These are phyloP conservation scores for Alligator sinensis DNA, from an alignment of 2,113 vertebrate species.

Conservation along the genomic window DNA sequence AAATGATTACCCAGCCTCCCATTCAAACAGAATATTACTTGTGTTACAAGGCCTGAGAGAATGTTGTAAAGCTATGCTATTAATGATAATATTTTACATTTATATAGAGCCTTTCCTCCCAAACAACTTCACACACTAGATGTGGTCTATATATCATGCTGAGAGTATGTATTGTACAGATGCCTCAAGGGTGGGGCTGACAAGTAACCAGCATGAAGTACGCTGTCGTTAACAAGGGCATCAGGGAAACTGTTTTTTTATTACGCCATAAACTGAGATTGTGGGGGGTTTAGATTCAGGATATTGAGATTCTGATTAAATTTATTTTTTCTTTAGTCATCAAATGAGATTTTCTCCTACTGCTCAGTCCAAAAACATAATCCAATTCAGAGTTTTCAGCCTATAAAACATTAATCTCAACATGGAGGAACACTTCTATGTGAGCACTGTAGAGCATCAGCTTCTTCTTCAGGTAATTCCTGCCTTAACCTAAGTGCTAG, in stretches of 20 bases:
- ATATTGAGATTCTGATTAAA: constrained; percentile 21
- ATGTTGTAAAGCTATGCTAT: neutral
- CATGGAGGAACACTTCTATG: fast-evolving
- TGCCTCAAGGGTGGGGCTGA: neutral
- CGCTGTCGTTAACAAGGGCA: neutral
- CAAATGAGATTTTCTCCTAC: constrained; percentile 34
- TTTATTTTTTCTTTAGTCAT: neutral
- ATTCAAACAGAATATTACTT: fast-evolving
- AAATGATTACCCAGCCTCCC: neutral
- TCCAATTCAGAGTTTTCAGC: constrained; percentile 23
- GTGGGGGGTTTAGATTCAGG: constrained; percentile 15
- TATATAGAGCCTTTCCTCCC: neutral
- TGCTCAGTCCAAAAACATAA: neutral
- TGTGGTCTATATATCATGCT: too few relatives aligned
- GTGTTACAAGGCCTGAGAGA: neutral
- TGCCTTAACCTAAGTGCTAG: constrained; percentile 1
- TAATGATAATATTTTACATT: neutral
- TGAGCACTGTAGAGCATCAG: neutral
- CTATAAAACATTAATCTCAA: neutral
- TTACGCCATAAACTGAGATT: neutral
- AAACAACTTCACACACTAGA: neutral
- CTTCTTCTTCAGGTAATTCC: neutral
- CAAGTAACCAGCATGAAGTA: neutral
- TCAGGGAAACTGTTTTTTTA: neutral
- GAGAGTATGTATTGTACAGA: neutral